Conservation (phyloP, 2,797 vertebrate genomes). For the Epinephelus coioides region DNA sequence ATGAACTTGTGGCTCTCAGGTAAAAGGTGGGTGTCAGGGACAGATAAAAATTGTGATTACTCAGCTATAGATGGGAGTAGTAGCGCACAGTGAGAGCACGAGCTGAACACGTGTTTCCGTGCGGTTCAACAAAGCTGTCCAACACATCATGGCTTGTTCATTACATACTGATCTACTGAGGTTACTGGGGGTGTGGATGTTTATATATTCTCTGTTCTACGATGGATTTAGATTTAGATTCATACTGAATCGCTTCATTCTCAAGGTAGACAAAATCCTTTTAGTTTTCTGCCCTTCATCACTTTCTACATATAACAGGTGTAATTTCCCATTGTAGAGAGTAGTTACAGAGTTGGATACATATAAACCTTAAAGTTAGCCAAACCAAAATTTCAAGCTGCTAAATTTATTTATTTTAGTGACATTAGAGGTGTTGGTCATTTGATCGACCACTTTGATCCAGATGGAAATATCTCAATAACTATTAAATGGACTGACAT, state of each 20-base stretch:
- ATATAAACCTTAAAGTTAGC: neutral
- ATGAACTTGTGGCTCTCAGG: constrained; percentile 32
- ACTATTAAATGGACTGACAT: no score
- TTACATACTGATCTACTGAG: constrained; percentile 35
- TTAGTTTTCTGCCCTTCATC: neutral
- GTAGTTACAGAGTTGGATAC: neutral
- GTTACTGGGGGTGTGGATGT: constrained; percentile 7
- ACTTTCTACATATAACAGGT: neutral
- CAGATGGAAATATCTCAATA: no score
- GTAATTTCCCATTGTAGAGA: neutral
- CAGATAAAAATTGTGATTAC: constrained; percentile 33
- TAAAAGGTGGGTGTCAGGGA: constrained; percentile 4
- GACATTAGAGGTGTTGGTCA: no score
- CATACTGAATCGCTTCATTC: neutral
- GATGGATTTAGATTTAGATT: neutral
- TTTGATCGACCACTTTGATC: no score
- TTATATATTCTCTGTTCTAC: neutral
- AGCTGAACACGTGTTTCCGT: constrained; percentile 19
- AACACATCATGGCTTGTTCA: constrained; percentile 35
- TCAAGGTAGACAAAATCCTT: neutral
- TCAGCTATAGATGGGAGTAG: constrained; percentile 29
- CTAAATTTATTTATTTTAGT: neutral
- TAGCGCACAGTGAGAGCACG: neutral
- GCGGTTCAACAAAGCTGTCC: constrained; percentile 3
- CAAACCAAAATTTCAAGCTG: neutral